Base-by-base conservation (phyloP, 2,888 invertebrate genomes). In the Rhagium mordax region DNA sequence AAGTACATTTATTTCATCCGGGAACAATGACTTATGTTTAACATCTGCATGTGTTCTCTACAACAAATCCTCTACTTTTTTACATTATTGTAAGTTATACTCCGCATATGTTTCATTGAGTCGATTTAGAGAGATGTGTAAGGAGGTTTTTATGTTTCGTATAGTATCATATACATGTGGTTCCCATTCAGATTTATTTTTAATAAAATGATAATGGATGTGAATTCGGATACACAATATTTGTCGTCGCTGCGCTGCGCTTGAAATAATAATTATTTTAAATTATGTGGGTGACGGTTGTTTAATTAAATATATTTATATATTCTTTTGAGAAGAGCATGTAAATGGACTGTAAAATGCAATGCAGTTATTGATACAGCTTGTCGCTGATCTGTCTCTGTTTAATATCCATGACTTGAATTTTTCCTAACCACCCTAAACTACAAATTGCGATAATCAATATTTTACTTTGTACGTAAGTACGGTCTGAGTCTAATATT, bases 1-100 rank as follows among this genome's bases (percentile, higher is more conserved):
- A 59, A 65, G 49, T 53, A 53, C 51, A 21, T 61, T n/a, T 33
- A 70, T 76, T 72, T 74, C 80, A 79, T 80, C 80, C 81, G 79
- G 80, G 81, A 81, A 82, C 82, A 81, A 82, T 81, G 81, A 80
- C 82, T 81, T 78, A 78, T 79, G 80, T 73, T 68, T 69, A 65
- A 78, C 81, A 81, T 77, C 68, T 82, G 82, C 67, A 65, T 13
- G 55, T 48, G 27, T 70, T 64, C 57, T 68, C 71, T 53, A 60
- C 51, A 70, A 78, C 77, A 80, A 79, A 80, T 79, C 79, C 73
- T 74, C 62, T 65, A 74, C 64, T 77, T 78, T 78, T 79, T 79
- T 61, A 71, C 62, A 77, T 77, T 74, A 77, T 76, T 78, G 77
- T 79, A 77, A 78, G 75, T 81, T 77, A 77, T 74, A 70, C 62